Percentiles rank a stretch among this genome's conserved stretches.
Evolutionary conservation across 2,888 invertebrate genomes (phyloP).

Genomic region (Strigamia transsilvanica): DNA sequence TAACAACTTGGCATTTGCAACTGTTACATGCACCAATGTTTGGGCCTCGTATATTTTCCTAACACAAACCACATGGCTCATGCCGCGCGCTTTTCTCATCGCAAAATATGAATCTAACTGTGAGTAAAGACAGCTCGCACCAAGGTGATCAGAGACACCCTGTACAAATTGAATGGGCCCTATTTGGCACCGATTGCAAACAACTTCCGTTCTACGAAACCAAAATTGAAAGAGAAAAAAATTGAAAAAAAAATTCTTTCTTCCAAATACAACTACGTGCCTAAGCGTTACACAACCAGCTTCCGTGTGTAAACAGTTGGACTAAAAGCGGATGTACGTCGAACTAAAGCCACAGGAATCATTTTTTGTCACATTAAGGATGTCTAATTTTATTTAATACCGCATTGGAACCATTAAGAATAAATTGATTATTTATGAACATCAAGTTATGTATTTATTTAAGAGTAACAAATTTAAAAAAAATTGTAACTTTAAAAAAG

Average conservation of each 20-base stretch:
- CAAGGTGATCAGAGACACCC: conserved; percentile 27
- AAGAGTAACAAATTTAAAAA: background rate
- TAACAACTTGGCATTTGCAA: conserved; percentile 39
- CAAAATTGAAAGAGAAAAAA: background rate
- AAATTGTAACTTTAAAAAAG: background rate
- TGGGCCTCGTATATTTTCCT: conserved; percentile 22
- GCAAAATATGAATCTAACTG: conserved; percentile 39
- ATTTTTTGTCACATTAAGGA: conserved; percentile 29
- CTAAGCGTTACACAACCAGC: conserved; percentile 31
- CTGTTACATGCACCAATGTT: background rate
- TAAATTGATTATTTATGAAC: background rate
- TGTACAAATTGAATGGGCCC: conserved; percentile 24
- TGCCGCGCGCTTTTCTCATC: conserved; percentile 37
- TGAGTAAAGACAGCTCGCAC: conserved; percentile 32
- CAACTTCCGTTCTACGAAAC: conserved; percentile 26
- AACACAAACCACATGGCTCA: conserved; percentile 36
- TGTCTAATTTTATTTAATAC: background rate
- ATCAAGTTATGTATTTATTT: no score
- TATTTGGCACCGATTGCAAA: conserved; percentile 32
- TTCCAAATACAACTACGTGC: conserved; percentile 37
- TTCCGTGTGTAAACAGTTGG: conserved; percentile 24
- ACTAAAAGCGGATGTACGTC: conserved; percentile 11
- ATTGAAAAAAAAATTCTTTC: background rate
- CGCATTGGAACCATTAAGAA: background rate
- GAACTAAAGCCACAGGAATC: conserved; percentile 17